Evolutionary conservation across 2,888 invertebrate species (phyloP), one percentile per base, ranked within the genome.

Genomic region (Nowickia ferox): DNA sequence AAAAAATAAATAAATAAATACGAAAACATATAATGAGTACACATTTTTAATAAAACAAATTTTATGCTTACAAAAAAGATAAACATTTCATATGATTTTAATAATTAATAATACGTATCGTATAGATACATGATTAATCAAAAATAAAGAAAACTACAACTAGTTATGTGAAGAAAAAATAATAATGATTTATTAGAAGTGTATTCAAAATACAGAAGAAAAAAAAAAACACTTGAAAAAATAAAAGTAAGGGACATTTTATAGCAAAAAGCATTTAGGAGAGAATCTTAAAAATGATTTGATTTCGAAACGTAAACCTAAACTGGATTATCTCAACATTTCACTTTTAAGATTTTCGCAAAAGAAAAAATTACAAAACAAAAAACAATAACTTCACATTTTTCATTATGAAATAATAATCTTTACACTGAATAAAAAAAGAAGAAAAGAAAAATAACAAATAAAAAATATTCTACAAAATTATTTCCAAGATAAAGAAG

Each of bases 201-300:
- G 84, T 84, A 86, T 84, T 80, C 30, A 77, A 86, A 84, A 84
- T 84, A 81, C 84, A 83, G 30, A 30, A 30, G 30, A 65, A 68
- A n/a, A 77, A 46, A 65, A 68, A n/a, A 77, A 46, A 57, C 65
- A 81, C 68, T 80, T 74, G 74, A 80, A 44, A 74, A 66, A 63
- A 76, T 40, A 57, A 61, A 30, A 57, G n/a, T 53, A 51, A 22
- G 11, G 9, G 69, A 19, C 61, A 46, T 55, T 22, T 11, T 53
- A 63, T 11, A 66, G 61, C 9, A 61, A 19, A 10, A 79, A 71
- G 78, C 80, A 86, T 84, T 86, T 86, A 84, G 53, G n/a, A 57
- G 69, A 74, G 80, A 77, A 57, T 55, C 63, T 69, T 84, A 74
- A 72, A 72, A 74, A 74, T 75, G 77, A 61, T 65, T 77, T 68